Percentiles rank a stretch among this genome's conserved stretches.
Evolutionary conservation across 2,888 invertebrate genomes (phyloP).

Genomic region (Thecophora atra): DNA sequence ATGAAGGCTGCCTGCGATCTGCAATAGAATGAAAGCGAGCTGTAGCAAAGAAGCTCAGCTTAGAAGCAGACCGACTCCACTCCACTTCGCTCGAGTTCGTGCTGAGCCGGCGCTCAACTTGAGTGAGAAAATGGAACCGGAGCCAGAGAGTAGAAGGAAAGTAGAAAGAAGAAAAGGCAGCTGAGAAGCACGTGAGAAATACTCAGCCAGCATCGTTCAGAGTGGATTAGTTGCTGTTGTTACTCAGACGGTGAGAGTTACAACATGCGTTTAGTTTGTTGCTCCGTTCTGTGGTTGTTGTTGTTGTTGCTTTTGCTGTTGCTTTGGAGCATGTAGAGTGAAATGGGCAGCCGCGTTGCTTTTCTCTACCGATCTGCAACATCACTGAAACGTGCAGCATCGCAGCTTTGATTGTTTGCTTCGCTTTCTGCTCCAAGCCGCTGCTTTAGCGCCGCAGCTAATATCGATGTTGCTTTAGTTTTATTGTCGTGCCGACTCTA

Average conservation of each 20-base stretch:
- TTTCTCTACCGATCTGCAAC: constrained; percentile 2
- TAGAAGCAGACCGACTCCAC: constrained; percentile 10
- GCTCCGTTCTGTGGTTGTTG: neutral
- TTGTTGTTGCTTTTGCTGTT: neutral
- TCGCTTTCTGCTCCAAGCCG: neutral
- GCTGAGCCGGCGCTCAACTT: constrained; percentile 1
- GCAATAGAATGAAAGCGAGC: constrained; percentile 55
- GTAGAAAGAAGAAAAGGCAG: constrained; percentile 21
- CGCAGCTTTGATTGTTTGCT: neutral
- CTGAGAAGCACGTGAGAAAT: neutral
- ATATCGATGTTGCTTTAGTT: neutral
- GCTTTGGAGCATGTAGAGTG: constrained; percentile 7
- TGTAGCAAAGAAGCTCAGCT: constrained; percentile 26
- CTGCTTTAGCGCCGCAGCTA: neutral
- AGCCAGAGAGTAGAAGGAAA: neutral
- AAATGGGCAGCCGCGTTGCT: constrained; percentile 24
- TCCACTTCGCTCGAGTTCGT: constrained; percentile 12
- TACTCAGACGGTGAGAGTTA: neutral
- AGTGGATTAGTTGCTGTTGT: constrained; percentile 31
- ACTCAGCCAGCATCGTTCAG: constrained; percentile 21
- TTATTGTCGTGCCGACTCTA: constrained; percentile 16
- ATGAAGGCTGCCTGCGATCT: constrained; percentile 54
- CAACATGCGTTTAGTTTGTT: constrained; percentile 12
- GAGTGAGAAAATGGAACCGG: neutral
- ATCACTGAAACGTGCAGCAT: neutral